phyloP scores from a whole-genome alignment of 92 coral and sea anemone genomes.

The Metridium senile region DNA sequence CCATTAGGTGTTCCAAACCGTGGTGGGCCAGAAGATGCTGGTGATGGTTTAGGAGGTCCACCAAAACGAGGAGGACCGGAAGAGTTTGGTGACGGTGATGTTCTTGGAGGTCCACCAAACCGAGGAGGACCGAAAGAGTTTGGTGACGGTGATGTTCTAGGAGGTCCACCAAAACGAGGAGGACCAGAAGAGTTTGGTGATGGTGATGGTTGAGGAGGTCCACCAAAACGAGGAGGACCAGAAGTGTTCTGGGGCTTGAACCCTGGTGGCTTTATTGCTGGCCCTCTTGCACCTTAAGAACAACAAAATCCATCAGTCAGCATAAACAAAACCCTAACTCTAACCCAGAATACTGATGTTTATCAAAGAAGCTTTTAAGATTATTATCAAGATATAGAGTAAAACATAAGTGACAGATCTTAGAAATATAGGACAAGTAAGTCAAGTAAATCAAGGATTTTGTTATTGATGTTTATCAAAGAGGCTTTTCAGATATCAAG shows the following conservation, averaged over 20 bases:
- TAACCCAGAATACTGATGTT: neutral
- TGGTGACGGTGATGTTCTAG: too few species aligned
- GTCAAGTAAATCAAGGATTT: neutral
- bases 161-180: too few species aligned
- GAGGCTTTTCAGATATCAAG: neutral
- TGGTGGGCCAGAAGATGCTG: conserved; percentile 29
- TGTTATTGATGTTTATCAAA: neutral
- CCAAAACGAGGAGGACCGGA: conserved; percentile 39
- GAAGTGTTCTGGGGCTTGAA: conserved; percentile 75
- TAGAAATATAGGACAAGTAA: neutral
- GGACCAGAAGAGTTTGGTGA: too few species aligned
- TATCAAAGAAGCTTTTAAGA: neutral
- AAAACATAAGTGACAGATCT: neutral
- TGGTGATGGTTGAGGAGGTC: too few species aligned
- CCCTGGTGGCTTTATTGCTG: conserved; percentile 88
- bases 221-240: too few species aligned
- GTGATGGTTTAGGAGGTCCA: conserved; percentile 32
- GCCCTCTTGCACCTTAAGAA: conserved; percentile 64
- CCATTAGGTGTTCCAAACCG: conserved; percentile 23
- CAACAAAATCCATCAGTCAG: neutral
- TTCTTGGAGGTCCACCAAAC: too few species aligned
- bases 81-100: too few species aligned
- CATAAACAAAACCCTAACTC: neutral
- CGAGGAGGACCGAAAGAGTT: too few species aligned
- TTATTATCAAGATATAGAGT: too few species aligned